Evolutionary conservation across 2,888 invertebrate species (phyloP), one percentile per base, ranked within the genome.

Genomic region (Erpobdella octoculata): DNA sequence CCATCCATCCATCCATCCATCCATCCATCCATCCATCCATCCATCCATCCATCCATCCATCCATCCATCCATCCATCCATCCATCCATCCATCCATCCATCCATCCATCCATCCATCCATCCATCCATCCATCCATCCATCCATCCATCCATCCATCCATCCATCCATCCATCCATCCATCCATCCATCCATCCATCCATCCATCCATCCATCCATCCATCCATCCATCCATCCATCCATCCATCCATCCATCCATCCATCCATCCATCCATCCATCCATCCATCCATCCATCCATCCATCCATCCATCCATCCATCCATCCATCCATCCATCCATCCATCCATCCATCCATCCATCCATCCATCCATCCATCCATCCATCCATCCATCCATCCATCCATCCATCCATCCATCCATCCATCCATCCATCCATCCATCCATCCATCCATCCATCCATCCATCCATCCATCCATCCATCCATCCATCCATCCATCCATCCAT

Each of bases 1-100:
- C n/a, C 58, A 58, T 58, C n/a, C n/a, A 58, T 58, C 58, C 58
- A 58, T 58, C 58, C 58, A 58, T 58, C n/a, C 58, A 58, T 58
- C 58, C 58, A 58, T 18, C n/a, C 58, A 58, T 58, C 58, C 58
- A 58, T 58, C 58, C 58, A 58, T 58, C 58, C 58, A 58, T 58
- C 58, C 58, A 58, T 58, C 58, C 58, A 58, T 58, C 5, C 58
- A 58, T 58, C 18, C 58, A 58, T 58, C n/a, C 58, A 58, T 58
- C n/a, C n/a, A 58, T 58, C 58, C 58, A 58, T 58, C 58, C 58
- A 58, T 58, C n/a, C 58, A 58, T 58, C 58, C 58, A 58, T 18
- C n/a, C 58, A 58, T 58, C 58, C 58, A 58, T 58, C 58, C 58
- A 58, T 58, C 58, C 58, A 58, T 58, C 58, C 58, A 58, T 58